Evolutionary conservation across 2,797 vertebrate genomes (phyloP).

Genomic region (Cuculus canorus): DNA sequence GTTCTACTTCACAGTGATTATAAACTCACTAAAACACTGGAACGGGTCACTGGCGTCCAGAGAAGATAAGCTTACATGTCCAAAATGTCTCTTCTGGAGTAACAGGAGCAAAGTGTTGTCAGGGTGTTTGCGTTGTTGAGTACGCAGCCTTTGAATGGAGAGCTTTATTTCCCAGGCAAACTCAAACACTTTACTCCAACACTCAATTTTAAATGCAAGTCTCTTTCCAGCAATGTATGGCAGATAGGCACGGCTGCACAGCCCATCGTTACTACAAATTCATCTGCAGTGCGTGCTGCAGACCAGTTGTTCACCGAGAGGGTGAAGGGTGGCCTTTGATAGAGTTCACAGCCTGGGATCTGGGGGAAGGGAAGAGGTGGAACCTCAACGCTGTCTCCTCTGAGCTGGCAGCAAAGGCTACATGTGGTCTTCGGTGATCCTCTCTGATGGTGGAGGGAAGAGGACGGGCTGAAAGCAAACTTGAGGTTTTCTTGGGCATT

Average conservation of each 20-base stretch:
- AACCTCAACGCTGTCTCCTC: not conserved
- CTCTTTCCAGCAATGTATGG: not conserved
- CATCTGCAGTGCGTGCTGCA: not conserved
- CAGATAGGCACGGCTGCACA: not conserved
- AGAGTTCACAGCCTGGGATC: not conserved
- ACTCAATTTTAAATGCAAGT: not conserved
- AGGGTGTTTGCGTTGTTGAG: accelerated
- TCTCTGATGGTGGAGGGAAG: not conserved
- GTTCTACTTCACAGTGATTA: not conserved
- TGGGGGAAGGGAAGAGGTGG: not conserved
- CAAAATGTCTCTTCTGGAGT: not conserved
- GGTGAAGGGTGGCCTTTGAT: not conserved
- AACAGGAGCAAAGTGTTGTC: not conserved
- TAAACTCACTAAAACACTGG: not conserved
- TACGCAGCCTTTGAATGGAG: not conserved
- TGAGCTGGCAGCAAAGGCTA: not conserved
- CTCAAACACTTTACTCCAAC: not conserved
- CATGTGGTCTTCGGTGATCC: accelerated
- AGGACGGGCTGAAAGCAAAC: not conserved
- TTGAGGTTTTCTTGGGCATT: accelerated
- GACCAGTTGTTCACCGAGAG: not conserved
- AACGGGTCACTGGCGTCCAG: not conserved
- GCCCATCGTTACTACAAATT: not conserved
- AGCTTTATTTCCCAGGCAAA: not conserved
- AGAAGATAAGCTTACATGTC: not conserved